Percentiles rank a stretch among this genome's conserved stretches.
These are phyloP conservation scores for Eretmochelys imbricata DNA, from an alignment of 2,113 vertebrate genomes.

Conservation along the genomic window DNA sequence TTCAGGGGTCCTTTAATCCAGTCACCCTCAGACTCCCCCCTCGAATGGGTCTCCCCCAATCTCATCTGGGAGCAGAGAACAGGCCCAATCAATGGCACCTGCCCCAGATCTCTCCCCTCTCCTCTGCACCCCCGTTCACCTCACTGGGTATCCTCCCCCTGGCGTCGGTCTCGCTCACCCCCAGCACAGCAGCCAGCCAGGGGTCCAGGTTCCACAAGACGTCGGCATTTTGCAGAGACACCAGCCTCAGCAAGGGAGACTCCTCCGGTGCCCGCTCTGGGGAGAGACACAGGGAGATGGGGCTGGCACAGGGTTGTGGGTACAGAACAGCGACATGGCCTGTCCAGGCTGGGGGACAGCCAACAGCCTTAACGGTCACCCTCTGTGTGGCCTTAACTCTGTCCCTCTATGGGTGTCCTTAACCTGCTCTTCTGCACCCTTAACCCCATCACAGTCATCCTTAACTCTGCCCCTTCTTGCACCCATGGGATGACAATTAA, in stretches of 20 bases:
- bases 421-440: too few species aligned
- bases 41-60: too few species aligned
- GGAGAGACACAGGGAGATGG: background rate
- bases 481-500: background rate
- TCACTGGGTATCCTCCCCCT: background rate
- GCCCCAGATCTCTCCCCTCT: background rate
- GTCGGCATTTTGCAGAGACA: constrained; percentile 81
- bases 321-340: background rate
- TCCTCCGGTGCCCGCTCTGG: background rate
- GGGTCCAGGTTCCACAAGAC: constrained; percentile 79
- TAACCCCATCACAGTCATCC: too few species aligned
- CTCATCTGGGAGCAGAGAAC: background rate
- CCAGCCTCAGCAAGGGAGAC: constrained; percentile 71
- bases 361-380: too few species aligned
- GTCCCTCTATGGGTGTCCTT: too few species aligned
- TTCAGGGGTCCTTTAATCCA: background rate
- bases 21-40: background rate
- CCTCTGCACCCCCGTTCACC: too few species aligned
- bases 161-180: constrained; percentile 65
- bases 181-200: constrained; percentile 69
- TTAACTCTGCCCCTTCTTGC: background rate
- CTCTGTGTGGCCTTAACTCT: too few species aligned
- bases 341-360: too few species aligned
- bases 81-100: too few species aligned
- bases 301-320: background rate